These are phyloP conservation scores for Sitobion miscanthi DNA, from an alignment of 1,140 invertebrate species.

Conservation along the genomic window DNA sequence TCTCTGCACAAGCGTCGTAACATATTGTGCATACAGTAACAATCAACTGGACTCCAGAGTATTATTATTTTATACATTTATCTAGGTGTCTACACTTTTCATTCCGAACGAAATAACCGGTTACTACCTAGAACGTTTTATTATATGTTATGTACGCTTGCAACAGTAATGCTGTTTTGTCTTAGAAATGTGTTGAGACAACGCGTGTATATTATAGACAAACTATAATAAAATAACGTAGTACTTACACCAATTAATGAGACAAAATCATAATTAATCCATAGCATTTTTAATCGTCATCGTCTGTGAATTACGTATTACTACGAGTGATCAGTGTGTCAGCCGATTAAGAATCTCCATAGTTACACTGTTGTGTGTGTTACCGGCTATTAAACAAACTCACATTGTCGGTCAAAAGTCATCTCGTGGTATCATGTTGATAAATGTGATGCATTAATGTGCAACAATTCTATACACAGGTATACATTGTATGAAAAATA, in stretches of 20 bases:
- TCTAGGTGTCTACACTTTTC: neutral
- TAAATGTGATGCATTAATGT: neutral
- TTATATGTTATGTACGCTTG: neutral
- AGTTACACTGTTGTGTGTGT: neutral
- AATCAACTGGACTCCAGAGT: neutral
- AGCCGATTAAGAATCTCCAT: neutral
- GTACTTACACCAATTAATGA: neutral
- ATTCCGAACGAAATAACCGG: constrained; percentile 17
- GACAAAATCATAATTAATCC: neutral
- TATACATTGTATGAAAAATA: neutral
- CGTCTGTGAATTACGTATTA: neutral
- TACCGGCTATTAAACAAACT: neutral
- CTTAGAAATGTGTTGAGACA: neutral
- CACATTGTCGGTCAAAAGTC: neutral
- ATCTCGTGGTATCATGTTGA: neutral
- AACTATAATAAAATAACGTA: neutral
- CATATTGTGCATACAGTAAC: neutral
- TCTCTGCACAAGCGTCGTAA: neutral
- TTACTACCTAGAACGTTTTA: neutral
- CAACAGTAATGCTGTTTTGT: neutral
- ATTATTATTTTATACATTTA: neutral
- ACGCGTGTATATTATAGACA: neutral
- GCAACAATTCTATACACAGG: neutral
- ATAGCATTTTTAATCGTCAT: neutral
- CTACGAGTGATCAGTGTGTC: neutral